phyloP scores from a whole-genome alignment of 1,140 invertebrate genomes.

The Acyrthosiphon pisum region DNA sequence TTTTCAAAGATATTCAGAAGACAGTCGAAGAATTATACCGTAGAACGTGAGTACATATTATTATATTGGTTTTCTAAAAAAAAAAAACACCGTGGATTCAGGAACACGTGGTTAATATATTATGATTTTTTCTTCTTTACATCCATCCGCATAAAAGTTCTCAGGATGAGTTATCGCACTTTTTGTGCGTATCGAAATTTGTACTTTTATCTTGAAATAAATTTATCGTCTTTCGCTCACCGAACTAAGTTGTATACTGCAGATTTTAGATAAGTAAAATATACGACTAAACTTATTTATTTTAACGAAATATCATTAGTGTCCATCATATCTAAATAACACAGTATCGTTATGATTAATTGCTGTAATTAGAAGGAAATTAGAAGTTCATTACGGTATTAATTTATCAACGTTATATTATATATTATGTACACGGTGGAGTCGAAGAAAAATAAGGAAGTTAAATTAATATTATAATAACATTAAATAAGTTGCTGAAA shows the following conservation, averaged over 20 bases:
- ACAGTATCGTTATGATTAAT: conserved; percentile 17
- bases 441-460: not conserved
- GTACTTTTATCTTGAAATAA: not conserved
- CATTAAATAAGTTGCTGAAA: not conserved
- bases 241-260: not conserved
- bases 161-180: not conserved
- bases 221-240: not conserved
- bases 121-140: too few species aligned
- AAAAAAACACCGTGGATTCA: not conserved
- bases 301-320: not conserved
- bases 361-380: conserved; percentile 30
- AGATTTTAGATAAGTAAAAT: conserved; percentile 8
- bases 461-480: not conserved
- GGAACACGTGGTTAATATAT: not conserved
- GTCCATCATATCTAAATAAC: conserved; percentile 6
- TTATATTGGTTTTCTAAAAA: not conserved
- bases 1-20: conserved; percentile 51
- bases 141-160: not conserved
- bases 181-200: not conserved
- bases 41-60: conserved; percentile 44
- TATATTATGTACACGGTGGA: not conserved
- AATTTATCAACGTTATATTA: not conserved
- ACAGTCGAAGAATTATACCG: conserved; percentile 50
- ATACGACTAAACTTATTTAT: not conserved
- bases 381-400: not conserved